A percentile compares a stretch with the other conserved stretches of the same genome.
These are phyloP conservation scores for Nebria ingens DNA, from an alignment of 1,140 invertebrate genomes.

Conservation along the genomic window DNA sequence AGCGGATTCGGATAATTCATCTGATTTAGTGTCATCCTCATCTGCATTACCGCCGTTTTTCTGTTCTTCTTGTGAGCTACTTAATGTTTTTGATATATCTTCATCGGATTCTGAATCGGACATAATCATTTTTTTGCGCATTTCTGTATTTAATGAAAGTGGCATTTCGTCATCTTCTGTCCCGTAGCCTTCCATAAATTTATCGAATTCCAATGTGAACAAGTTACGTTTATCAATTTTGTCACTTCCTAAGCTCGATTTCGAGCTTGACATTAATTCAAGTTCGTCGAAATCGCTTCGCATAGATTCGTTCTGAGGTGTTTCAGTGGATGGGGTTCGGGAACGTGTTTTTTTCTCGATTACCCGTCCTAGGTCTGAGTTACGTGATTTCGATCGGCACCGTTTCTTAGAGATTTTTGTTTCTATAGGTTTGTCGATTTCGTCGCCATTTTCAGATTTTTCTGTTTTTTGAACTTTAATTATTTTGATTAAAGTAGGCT, in stretches of 20 bases:
- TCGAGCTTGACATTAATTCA: neutral
- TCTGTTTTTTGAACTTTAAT: conserved; percentile 4
- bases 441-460: conserved; percentile 15
- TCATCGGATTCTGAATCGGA: neutral
- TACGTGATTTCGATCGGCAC: neutral
- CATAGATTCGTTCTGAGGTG: neutral
- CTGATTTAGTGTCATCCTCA: neutral
- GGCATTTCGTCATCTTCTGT: conserved; percentile 7
- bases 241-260: neutral
- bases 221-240: neutral
- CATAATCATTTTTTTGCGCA: neutral
- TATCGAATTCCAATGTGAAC: neutral
- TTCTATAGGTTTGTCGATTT: conserved; percentile 12
- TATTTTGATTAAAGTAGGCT: conserved; percentile 6
- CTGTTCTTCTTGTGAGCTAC: neutral
- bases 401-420: conserved; percentile 2
- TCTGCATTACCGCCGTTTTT: neutral
- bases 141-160: neutral
- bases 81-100: neutral
- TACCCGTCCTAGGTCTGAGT: neutral
- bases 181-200: conserved; percentile 22
- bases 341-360: neutral
- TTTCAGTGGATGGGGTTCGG: neutral
- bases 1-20: neutral
- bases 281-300: neutral